These are phyloP conservation scores for Ibidorhyncha struthersii DNA, from an alignment of 2,113 vertebrate genomes.

Conservation along the genomic window DNA sequence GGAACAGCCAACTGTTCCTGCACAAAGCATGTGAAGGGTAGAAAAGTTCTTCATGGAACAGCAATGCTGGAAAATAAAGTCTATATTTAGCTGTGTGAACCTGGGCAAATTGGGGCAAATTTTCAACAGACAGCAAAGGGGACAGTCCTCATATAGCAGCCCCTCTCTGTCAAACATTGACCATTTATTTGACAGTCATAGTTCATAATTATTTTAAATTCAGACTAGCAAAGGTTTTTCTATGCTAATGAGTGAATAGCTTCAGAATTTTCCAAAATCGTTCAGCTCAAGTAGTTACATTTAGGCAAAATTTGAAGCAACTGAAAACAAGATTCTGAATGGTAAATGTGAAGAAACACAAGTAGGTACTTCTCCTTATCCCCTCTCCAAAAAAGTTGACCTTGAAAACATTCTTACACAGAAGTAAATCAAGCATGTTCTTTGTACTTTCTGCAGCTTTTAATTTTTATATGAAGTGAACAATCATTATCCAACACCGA, in stretches of 20 bases:
- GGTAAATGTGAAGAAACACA: not conserved
- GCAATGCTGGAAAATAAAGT: not conserved
- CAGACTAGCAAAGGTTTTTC: not conserved
- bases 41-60: not conserved
- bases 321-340: not conserved
- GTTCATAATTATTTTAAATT: not conserved
- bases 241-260: not conserved
- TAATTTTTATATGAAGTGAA: not conserved
- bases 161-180: not conserved
- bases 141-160: not conserved
- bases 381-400: not conserved
- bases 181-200: not conserved
- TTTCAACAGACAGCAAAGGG: not conserved
- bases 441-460: not conserved
- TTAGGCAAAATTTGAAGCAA: not conserved
- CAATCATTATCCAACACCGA: not conserved
- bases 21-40: not conserved
- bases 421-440: not conserved
- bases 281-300: not conserved
- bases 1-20: not conserved
- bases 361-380: not conserved
- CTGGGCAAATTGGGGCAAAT: not conserved
- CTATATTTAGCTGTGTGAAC: not conserved
- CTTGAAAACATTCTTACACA: not conserved
- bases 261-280: not conserved